Evolutionary conservation across 2,888 invertebrate species (phyloP).

Genomic region (Heliconius cydno): DNA sequence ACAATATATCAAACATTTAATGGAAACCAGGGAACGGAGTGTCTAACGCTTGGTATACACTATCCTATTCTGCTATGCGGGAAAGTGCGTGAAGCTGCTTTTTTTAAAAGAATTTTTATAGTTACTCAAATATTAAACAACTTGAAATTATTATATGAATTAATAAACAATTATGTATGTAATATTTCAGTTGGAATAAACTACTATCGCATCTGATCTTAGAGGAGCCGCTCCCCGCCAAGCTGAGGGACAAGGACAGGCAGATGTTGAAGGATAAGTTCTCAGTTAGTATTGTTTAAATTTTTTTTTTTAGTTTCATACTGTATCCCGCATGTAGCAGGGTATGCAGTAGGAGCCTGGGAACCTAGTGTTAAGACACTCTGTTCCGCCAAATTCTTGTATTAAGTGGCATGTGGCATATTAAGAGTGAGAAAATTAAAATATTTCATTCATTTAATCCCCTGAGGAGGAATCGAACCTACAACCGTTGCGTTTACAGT

Average conservation of each 20-base stretch:
- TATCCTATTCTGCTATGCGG: too few relatives aligned
- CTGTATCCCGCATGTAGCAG: neutral
- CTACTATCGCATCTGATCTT: constrained; percentile 89
- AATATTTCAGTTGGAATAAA: constrained; percentile 89
- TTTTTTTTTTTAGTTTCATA: neutral
- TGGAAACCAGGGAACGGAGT: too few relatives aligned
- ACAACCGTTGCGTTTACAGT: neutral
- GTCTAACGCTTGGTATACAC: too few relatives aligned
- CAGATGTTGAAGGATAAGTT: constrained; percentile 94
- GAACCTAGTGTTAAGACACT: neutral
- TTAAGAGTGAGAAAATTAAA: neutral
- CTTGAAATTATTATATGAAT: too few relatives aligned
- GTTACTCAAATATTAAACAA: too few relatives aligned
- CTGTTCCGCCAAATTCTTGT: neutral
- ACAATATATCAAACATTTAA: too few relatives aligned
- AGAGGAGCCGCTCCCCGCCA: constrained; percentile 86
- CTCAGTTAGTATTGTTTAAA: constrained; percentile 84
- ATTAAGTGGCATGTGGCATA: neutral
- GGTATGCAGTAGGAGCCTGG: neutral
- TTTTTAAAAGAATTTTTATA: too few relatives aligned
- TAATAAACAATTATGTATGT: too few relatives aligned
- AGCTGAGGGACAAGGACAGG: constrained; percentile 93
- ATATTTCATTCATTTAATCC: neutral
- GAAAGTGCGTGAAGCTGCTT: too few relatives aligned
- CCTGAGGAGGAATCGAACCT: neutral